phyloP scores from a whole-genome alignment of 1,140 invertebrate genomes.

The Phenacoccus solenopsis region DNA sequence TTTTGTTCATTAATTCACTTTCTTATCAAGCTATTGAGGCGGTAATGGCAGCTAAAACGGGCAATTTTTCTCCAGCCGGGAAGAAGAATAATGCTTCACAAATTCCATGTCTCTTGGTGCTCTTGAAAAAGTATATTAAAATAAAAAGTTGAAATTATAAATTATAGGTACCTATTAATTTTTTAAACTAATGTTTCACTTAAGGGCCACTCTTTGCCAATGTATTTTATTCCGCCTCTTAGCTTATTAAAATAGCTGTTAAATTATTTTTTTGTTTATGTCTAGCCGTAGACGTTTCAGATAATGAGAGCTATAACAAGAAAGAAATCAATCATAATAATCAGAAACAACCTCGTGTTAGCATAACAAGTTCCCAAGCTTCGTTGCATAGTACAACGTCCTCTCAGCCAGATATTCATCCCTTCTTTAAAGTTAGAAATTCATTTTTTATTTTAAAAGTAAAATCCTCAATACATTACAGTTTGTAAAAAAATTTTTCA shows the following conservation, averaged over 20 bases:
- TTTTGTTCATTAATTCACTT: too few species aligned
- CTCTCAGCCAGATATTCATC: constrained; percentile 57
- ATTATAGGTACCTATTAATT: too few species aligned
- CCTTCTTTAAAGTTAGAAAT: constrained; percentile 65
- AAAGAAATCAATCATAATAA: constrained; percentile 40
- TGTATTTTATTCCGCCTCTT: too few species aligned
- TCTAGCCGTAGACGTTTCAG: constrained; percentile 41
- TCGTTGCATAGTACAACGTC: constrained; percentile 41
- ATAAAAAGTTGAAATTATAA: too few species aligned
- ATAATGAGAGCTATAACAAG: constrained; percentile 47
- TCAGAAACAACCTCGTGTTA: constrained; percentile 35
- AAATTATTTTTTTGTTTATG: neutral
- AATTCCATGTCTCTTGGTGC: too few species aligned
- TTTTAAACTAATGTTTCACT: too few species aligned
- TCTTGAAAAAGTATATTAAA: too few species aligned
- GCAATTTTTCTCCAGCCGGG: too few species aligned
- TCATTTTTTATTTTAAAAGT: neutral
- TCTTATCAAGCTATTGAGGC: too few species aligned
- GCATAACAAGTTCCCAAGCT: constrained; percentile 42
- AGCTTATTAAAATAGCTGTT: neutral
- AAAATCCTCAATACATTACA: constrained; percentile 13
- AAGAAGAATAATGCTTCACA: too few species aligned
- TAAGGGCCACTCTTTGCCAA: too few species aligned
- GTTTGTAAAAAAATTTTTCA: constrained; percentile 19
- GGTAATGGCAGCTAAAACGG: too few species aligned